These are phyloP conservation scores for Petrocephalus microphthalmus DNA, from an alignment of 2,113 vertebrate genomes.

Conservation along the genomic window DNA sequence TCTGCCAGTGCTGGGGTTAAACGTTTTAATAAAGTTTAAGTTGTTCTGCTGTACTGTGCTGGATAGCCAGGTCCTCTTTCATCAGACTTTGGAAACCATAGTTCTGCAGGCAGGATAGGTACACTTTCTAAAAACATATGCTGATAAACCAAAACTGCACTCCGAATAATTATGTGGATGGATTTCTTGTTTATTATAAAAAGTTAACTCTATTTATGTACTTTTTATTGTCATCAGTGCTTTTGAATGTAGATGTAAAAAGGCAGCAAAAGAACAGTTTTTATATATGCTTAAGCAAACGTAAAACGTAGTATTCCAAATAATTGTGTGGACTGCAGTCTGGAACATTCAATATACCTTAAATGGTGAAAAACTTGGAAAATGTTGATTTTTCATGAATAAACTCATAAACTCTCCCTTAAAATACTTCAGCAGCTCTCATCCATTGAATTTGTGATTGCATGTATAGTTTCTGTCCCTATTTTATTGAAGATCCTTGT, in stretches of 20 bases:
- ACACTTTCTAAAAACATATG: background rate
- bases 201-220: background rate
- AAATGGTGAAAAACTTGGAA: background rate
- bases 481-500: no score
- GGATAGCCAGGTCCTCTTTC: background rate
- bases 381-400: no score
- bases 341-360: background rate
- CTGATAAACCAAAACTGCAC: background rate
- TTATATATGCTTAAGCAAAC: no score
- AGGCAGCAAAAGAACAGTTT: no score
- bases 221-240: background rate
- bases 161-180: background rate
- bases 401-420: background rate
- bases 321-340: no score
- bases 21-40: constrained; percentile 15
- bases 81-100: constrained; percentile 30
- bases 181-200: background rate
- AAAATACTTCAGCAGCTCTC: background rate
- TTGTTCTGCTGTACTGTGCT: background rate
- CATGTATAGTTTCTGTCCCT: no score
- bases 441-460: background rate
- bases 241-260: background rate
- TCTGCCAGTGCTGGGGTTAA: constrained; percentile 13
- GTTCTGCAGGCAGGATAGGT: constrained; percentile 19
- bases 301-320: no score